These are phyloP conservation scores for Neolamprologus cancellatus DNA, from an alignment of 2,113 vertebrate species.

Conservation along the genomic window DNA sequence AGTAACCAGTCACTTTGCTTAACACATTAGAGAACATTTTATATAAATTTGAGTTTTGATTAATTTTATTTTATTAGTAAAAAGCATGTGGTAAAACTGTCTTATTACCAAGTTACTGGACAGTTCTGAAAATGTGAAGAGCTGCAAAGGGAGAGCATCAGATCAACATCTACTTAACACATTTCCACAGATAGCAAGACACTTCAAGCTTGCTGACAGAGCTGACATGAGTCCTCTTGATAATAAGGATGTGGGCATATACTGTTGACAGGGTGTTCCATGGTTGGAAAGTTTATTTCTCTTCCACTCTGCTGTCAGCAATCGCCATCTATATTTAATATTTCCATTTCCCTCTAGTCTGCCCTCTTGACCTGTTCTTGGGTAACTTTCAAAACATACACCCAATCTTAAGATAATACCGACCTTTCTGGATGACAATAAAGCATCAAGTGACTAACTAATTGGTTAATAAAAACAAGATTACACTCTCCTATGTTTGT, in stretches of 20 bases:
- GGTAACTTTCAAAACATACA: background rate
- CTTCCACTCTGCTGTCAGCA: slow-evolving; percentile 40
- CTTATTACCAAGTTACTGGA: background rate
- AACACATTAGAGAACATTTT: background rate
- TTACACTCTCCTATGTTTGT: background rate
- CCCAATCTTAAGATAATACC: background rate
- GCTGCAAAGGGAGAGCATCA: background rate
- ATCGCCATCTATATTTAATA: slow-evolving; percentile 47
- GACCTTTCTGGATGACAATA: background rate
- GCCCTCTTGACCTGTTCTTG: background rate
- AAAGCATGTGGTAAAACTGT: background rate
- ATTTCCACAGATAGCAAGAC: slow-evolving; percentile 31
- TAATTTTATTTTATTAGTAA: background rate
- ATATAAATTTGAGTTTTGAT: background rate
- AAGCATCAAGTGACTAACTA: background rate
- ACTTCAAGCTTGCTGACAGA: slow-evolving; percentile 34
- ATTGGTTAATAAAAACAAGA: background rate
- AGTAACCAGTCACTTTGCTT: background rate
- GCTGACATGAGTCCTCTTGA: slow-evolving; percentile 49
- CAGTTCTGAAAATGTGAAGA: background rate
- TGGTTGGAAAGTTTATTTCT: slow-evolving; percentile 48
- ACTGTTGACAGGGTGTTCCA: slow-evolving; percentile 35
- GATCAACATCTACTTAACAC: slow-evolving; percentile 39
- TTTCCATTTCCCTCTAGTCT: slow-evolving; percentile 21
- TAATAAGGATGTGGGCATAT: slow-evolving; percentile 48